These are phyloP conservation scores for Saturnia japonica DNA, from an alignment of 2,888 invertebrate genomes.

Conservation along the genomic window DNA sequence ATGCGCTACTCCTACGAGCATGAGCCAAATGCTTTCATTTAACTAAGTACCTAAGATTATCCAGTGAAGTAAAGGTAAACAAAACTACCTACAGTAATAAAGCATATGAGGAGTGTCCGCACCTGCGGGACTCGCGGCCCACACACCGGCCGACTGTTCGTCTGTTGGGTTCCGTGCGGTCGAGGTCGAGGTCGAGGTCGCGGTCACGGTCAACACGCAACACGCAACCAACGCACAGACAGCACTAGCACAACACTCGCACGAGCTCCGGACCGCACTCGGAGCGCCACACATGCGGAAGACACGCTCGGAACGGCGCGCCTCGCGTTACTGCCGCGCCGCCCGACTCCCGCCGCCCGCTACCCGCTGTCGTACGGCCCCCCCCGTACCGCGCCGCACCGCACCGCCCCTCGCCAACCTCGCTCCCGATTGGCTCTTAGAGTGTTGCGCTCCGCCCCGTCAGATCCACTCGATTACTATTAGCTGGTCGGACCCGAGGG, in stretches of 20 bases:
- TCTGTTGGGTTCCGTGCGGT: neutral
- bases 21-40: no score
- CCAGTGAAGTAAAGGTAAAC: neutral
- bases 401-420: conserved; percentile 18
- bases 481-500: conserved; percentile 19
- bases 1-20: no score
- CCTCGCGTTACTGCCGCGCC: conserved; percentile 58
- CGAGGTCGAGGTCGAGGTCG: no score
- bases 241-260: conserved; percentile 29
- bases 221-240: neutral
- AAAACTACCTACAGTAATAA: neutral
- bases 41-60: neutral
- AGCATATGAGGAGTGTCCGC: neutral
- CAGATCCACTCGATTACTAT: conserved; percentile 24
- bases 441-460: conserved; percentile 23
- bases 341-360: conserved; percentile 34
- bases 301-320: conserved; percentile 49
- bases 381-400: conserved; percentile 18
- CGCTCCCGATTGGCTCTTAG: conserved; percentile 10
- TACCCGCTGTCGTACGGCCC: neutral
- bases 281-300: conserved; percentile 28
- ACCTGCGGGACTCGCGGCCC: neutral
- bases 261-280: conserved; percentile 28
- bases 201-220: neutral
- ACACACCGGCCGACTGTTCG: neutral